Evolutionary conservation across 2,888 invertebrate species (phyloP), one percentile per base, ranked within the genome.

Genomic region (Cheilosia pagana): DNA sequence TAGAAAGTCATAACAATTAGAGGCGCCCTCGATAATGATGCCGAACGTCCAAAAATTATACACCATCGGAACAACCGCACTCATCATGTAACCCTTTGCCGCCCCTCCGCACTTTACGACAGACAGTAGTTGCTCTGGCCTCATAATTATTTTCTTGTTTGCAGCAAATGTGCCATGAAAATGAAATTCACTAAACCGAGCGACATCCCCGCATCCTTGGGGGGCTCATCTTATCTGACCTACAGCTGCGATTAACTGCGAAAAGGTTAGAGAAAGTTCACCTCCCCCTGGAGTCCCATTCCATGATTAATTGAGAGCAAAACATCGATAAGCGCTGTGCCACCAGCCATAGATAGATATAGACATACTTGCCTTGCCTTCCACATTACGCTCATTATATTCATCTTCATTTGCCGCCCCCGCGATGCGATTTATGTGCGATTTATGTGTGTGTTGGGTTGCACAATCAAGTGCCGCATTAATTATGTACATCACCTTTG

Each of bases 71-170:
- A 67, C 31, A 71, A 23, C 35, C 52, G 60, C 43, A 48, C 39
- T 45, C 57, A 52, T 10, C 14, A 12, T 6, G n/a, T n/a, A 7
- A 16, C 23, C 50, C 35, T 12, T 52, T 35, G 12, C 12, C 8
- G 35, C 25, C 10, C 12, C 14, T n/a, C n/a, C n/a, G n/a, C 10
- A 28, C 78, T 50, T 78, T 62, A 79, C 63, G 28, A 45, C 10
- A 28, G 63, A 21, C 70, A 74, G 63, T 74, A 74, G 63, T 78
- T 53, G 45, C 35, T 12, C 12, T 12, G 12, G 35, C 35, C 43
- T 78, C 87, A 86, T 88, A 88, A 88, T 89, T 88, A 88, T 88
- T 88, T 89, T 87, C 88, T 88, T 89, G 88, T 89, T 87, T 86
- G 78, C 87, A 87, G 88, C 87, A 88, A 89, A 89, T 89, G 89